A percentile compares a stretch with the other conserved stretches of the same genome.
phyloP scores from a whole-genome alignment of 2,797 vertebrate species.

The Lagodon rhomboides region DNA sequence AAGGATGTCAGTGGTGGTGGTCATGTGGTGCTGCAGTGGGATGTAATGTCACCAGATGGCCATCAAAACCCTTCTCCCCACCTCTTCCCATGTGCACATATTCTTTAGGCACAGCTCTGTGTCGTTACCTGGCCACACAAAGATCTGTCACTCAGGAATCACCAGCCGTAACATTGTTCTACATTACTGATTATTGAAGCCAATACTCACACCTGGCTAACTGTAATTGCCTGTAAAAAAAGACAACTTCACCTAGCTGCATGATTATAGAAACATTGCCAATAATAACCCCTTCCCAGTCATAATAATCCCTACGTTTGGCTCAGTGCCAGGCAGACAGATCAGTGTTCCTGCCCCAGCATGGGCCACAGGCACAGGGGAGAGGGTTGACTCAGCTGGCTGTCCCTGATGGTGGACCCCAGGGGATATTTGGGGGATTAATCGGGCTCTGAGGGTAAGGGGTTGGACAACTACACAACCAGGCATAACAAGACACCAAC shows the following conservation, averaged over 20 bases:
- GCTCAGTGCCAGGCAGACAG: slow-evolving; percentile 73
- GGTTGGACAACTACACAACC: slow-evolving; percentile 38
- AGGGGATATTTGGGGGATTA: slow-evolving; percentile 68
- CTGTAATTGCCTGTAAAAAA: slow-evolving; percentile 18
- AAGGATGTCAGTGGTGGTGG: slow-evolving; percentile 16
- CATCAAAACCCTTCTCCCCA: slow-evolving; percentile 30
- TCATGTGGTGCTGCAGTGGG: slow-evolving; percentile 9
- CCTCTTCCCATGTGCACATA: slow-evolving; percentile 39
- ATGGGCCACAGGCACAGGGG: slow-evolving; percentile 24
- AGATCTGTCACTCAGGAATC: slow-evolving; percentile 32
- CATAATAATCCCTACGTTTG: slow-evolving; percentile 36
- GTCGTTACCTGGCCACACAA: slow-evolving; percentile 3
- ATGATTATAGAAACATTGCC: background rate
- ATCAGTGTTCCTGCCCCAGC: slow-evolving; percentile 66
- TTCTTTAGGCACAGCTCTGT: slow-evolving; percentile 45
- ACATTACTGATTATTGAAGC: background rate
- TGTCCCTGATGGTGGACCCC: slow-evolving; percentile 51
- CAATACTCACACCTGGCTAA: slow-evolving; percentile 12
- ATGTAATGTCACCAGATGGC: slow-evolving; percentile 63
- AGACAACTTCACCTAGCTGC: background rate
- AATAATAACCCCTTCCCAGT: slow-evolving; percentile 29
- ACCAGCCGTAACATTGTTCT: slow-evolving; percentile 3
- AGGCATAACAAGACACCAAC: slow-evolving; percentile 29
- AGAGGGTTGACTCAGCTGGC: slow-evolving; percentile 75
- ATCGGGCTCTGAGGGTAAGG: slow-evolving; percentile 25